These are phyloP conservation scores for Acanthiza pusilla DNA, from an alignment of 2,797 vertebrate genomes.

Conservation along the genomic window DNA sequence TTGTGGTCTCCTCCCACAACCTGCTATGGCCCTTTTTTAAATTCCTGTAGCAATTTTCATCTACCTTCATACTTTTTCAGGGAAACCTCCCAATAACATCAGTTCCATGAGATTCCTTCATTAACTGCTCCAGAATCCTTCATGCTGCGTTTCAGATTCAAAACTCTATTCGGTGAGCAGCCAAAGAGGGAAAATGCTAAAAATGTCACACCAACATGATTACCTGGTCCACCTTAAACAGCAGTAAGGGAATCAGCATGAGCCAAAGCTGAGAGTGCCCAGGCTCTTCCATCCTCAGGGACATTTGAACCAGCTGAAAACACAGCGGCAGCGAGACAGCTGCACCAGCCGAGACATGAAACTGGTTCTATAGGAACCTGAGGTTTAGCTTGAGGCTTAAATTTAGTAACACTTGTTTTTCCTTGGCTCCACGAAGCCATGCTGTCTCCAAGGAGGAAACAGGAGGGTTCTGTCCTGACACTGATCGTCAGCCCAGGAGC, in stretches of 20 bases:
- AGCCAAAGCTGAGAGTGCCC: not conserved
- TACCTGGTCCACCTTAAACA: not conserved
- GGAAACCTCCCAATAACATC: not conserved
- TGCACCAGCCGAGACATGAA: not conserved
- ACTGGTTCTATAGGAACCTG: not conserved
- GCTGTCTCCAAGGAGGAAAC: not conserved
- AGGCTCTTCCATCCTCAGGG: not conserved
- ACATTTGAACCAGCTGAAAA: not conserved
- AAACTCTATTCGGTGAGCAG: not conserved
- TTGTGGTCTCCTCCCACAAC: not conserved
- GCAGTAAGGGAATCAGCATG: not conserved
- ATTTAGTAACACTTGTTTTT: conserved; percentile 30
- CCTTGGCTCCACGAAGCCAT: not conserved
- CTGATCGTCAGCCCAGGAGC: not conserved
- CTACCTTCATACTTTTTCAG: not conserved
- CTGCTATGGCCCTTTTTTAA: not conserved
- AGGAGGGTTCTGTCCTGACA: not conserved
- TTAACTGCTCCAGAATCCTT: not conserved
- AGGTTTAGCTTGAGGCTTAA: not conserved
- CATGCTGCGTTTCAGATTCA: fast-evolving
- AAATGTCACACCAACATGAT: not conserved
- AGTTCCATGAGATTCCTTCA: not conserved
- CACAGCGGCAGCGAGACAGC: not conserved
- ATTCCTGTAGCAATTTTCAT: not conserved
- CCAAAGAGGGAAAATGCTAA: not conserved